Conservation (phyloP, 2,797 vertebrate genomes). For the Acanthis flammea region DNA sequence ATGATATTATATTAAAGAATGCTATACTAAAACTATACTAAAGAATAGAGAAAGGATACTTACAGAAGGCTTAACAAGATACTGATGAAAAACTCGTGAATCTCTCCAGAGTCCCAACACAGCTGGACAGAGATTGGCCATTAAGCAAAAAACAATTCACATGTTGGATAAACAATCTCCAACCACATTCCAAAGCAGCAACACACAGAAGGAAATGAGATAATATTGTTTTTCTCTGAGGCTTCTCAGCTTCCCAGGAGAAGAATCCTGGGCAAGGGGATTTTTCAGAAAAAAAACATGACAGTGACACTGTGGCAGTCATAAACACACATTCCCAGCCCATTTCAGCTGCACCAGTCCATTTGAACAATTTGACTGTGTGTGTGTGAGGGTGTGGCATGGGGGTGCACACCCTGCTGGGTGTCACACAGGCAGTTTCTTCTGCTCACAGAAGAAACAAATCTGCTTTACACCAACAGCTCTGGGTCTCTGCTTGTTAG, state of each 20-base stretch:
- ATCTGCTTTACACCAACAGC: background rate
- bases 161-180: background rate
- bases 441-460: background rate
- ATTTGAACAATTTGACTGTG: background rate
- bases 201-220: background rate
- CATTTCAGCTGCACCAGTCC: background rate
- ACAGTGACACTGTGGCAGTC: background rate
- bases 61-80: background rate
- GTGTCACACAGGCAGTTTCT: fast-evolving
- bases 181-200: background rate
- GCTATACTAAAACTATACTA: background rate
- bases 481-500: background rate
- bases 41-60: background rate
- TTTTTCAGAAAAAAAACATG: background rate
- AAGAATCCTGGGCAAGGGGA: background rate
- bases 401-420: background rate
- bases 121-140: fast-evolving
- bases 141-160: background rate
- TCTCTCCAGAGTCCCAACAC: background rate
- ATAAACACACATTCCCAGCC: background rate
- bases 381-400: background rate
- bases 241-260: background rate
- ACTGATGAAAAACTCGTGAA: background rate
- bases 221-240: background rate
- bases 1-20: no score